These are phyloP conservation scores for Metridium senile DNA, from an alignment of 92 coral and sea anemone species.

Conservation along the genomic window DNA sequence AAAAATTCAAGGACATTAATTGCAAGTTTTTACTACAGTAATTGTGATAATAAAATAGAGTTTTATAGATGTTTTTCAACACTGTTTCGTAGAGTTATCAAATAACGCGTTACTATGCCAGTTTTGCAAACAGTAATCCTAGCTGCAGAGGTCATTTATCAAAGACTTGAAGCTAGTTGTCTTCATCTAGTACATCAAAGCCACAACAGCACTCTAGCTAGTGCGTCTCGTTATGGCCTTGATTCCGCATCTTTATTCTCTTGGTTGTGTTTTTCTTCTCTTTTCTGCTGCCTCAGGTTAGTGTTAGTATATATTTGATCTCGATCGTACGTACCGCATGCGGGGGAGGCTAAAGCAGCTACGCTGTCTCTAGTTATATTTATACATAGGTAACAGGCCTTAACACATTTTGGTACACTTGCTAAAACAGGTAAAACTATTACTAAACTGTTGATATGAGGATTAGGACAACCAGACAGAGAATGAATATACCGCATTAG, in stretches of 20 bases:
- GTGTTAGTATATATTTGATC: background rate
- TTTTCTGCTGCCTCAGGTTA: background rate
- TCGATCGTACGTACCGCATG: background rate
- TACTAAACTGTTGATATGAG: background rate
- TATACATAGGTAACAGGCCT: background rate
- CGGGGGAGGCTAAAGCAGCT: too few relatives aligned
- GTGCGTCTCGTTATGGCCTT: background rate
- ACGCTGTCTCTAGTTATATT: too few relatives aligned
- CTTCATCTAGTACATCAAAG: too few relatives aligned
- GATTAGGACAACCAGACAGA: background rate
- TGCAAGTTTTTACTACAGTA: too few relatives aligned
- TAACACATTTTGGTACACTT: background rate
- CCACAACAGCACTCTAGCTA: background rate
- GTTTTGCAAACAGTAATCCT: background rate
- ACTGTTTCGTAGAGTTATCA: background rate
- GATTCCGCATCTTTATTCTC: background rate
- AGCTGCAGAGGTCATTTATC: background rate
- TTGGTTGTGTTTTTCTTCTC: background rate
- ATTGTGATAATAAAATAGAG: too few relatives aligned
- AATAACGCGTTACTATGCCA: background rate
- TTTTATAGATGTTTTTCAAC: too few relatives aligned
- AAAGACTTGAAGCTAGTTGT: too few relatives aligned
- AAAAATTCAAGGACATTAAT: too few relatives aligned
- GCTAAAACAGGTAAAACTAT: background rate
- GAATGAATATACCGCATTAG: background rate